Base-by-base conservation (phyloP, 1,140 invertebrate genomes). In the Achroia grisella region DNA sequence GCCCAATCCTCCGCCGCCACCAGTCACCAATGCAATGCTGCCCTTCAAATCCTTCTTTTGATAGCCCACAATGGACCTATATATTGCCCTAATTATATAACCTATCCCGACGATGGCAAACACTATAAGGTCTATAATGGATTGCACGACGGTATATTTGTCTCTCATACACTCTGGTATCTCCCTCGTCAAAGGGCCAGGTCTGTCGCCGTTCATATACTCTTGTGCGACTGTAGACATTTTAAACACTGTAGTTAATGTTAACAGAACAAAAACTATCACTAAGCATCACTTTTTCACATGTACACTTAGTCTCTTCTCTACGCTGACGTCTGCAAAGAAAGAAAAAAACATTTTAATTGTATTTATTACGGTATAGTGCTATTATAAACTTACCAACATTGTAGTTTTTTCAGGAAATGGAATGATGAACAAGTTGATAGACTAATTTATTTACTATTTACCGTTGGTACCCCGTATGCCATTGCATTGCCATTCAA, bases 1-100 rank as follows among this genome's bases (percentile, higher is more conserved):
- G 6, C 97, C 97, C 15, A 99, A 88, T 29, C 97, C 97, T 49
- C 93, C 93, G 17, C 95, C 96, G 15, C 93, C 94, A 8, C 97
- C 96, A 1, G 97, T 98, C 31, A 98, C 90, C 11, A 98, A 77
- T 0, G 94, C 93, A 13, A 96, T 86, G 68, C 96, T 91, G 10
- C 90, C 92, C 32, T 87, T 87, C 12, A 97, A 63, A 45, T 89
- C 87, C 63, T 90, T 90, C 62, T 88, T 80, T 8, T 80, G 76
- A 23, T 78, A 66, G 28, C 88, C 88, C 39, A 88, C 73, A 49
- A 88, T 77, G 17, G 76, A 69, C 44, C 80, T 86, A 48, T 87
- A 88, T 46, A 89, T 71, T 44, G 84, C 85, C 62, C 86, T 70
- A 12, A 88, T 56, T 12, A 88, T 87, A 46, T 88, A 79, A n/a